Evolutionary conservation across 2,888 invertebrate species (phyloP), one percentile per base, ranked within the genome.

Genomic region (Eupithecia insigniata): DNA sequence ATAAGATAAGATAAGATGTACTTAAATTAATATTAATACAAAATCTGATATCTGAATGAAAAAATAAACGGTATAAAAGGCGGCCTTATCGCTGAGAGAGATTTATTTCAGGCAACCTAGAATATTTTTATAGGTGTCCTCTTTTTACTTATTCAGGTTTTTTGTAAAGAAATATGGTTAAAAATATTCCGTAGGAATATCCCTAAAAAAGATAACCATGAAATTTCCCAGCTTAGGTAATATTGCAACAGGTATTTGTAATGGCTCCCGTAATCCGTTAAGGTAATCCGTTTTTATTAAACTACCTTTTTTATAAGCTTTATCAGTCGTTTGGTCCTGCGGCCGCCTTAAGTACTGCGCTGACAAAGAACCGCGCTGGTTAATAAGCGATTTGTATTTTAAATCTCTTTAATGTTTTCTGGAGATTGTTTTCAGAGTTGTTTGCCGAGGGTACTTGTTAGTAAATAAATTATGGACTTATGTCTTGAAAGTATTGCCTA

Each of bases 201-300:
- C 61, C 32, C 32, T 32, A 10, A 62, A 62, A 34, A 16, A n/a
- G 3, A n/a, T 62, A 62, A 26, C 64, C 64, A 64, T 2, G 36
- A 64, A 64, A 36, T 22, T 12, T 30, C 10, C 64, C 22, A 30
- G 61, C 32, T 30, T 32, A n/a, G n/a, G n/a, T n/a, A 14, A 34
- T 51, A 10, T 34, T 12, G 32, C 36, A 26, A 26, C 67, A 58
- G 58, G 22, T 26, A 36, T 26, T 28, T n/a, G 34, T 62, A 64
- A 36, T 36, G 16, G n/a, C 18, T 64, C 64, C 64, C 34, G 36
- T 62, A n/a, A n/a, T 34, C 36, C 5, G 34, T n/a, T n/a, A 36
- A 18, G 36, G 34, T 70, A 69, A 73, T 73, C 73, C 68, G 55
- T 68, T 71, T 71, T 74, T 74, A 74, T 74, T 68, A 74, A 74